Evolutionary conservation across 2,113 vertebrate genomes (phyloP), one percentile per base, ranked within the genome.

Genomic region (Corydoras sp.): DNA sequence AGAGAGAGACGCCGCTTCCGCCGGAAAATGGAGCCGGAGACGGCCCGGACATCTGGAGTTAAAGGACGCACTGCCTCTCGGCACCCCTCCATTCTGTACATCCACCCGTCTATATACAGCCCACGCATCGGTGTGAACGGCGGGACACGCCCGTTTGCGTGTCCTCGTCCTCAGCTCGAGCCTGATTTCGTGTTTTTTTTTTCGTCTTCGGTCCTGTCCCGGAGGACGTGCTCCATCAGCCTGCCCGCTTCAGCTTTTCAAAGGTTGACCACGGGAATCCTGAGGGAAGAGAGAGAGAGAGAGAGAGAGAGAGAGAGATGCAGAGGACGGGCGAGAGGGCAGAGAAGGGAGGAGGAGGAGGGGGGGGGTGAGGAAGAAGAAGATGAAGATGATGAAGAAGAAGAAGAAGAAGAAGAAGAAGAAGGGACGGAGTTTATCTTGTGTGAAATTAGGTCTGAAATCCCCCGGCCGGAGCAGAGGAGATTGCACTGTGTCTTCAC

Each of bases 191-290:
- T 2, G 1, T 11, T 51, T 11, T 9, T 29, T 14, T 31, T 51
- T 13, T 55, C n/a, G n/a, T n/a, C n/a, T 56, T 56, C 54, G n/a
- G 3, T n/a, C 51, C 82, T 10, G 65, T 77, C 80, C 77, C 77
- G 68, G 73, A 65, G 77, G 83, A 85, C 82, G 80, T 80, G 81
- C 80, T 84, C 81, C 76, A 77, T 81, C 77, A 78, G 81, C 79
- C 81, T 78, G 82, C 54, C 81, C 80, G 69, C 76, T 83, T 83
- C 82, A 76, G 64, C 51, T 62, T 72, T 75, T 91, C 85, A 91
- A 81, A 91, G 86, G 85, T 90, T 91, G 84, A 91, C 89, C 69
- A 91, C 89, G 58, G 89, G 89, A 81, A 91, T 91, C 83, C 89
- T 91, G 83, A 76, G 77, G 56, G 29, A 58, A 31, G 24, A 31